A percentile compares a stretch with the other conserved stretches of the same genome.
Evolutionary conservation across 2,113 vertebrate genomes (phyloP).

Genomic region (Tragulus kanchil): DNA sequence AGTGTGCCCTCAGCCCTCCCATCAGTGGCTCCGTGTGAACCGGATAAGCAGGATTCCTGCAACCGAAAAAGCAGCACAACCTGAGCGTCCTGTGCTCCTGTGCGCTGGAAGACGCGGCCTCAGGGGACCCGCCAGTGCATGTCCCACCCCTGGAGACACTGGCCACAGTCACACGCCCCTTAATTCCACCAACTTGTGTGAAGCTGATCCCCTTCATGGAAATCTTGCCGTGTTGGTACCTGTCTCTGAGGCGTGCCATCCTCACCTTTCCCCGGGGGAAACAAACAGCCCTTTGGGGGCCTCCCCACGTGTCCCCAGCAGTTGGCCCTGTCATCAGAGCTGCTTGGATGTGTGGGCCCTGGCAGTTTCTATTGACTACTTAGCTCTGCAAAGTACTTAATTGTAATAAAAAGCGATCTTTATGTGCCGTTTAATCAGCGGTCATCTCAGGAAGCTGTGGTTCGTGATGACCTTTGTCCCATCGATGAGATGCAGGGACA

Average conservation of each 20-base stretch:
- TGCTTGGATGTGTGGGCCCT: neutral
- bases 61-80: neutral
- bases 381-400: neutral
- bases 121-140: accelerated
- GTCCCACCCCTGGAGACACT: neutral
- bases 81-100: neutral
- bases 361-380: neutral
- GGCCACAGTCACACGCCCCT: neutral
- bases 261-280: neutral
- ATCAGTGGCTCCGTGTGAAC: neutral
- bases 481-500: neutral
- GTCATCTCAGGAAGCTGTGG: neutral
- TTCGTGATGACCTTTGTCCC: neutral
- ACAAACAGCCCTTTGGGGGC: neutral
- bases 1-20: neutral
- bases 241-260: neutral
- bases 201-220: neutral
- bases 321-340: neutral
- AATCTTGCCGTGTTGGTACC: no score
- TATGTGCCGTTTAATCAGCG: neutral
- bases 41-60: neutral
- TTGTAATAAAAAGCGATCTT: neutral
- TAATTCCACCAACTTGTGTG: neutral
- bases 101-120: neutral
- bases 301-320: neutral